Conservation (phyloP, 2,113 vertebrate species). For the Lagenorhynchus albirostris region DNA sequence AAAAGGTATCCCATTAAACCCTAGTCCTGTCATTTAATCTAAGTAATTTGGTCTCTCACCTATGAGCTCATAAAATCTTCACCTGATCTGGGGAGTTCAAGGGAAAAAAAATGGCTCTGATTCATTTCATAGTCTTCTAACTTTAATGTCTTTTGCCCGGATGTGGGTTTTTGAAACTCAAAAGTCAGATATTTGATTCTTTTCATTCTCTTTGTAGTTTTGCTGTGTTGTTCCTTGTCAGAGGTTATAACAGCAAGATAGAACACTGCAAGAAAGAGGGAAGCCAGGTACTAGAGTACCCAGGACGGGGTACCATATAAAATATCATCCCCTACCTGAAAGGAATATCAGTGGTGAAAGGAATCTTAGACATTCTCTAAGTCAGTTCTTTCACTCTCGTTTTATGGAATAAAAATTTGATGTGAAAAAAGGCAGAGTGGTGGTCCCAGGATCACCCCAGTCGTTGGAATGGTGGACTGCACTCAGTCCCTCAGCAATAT, state of each 20-base stretch:
- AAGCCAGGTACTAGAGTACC: not conserved
- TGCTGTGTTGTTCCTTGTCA: not conserved
- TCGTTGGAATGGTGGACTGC: fast-evolving
- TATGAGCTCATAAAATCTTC: not conserved
- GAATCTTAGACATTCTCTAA: not conserved
- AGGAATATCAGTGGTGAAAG: not conserved
- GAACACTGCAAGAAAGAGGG: not conserved
- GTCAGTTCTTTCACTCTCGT: not conserved
- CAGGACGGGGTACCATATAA: not conserved
- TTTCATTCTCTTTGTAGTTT: not conserved
- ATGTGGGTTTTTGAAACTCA: not conserved
- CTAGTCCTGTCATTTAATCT: not conserved
- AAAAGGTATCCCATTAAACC: not conserved
- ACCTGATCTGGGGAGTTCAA: not conserved
- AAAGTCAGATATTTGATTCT: not conserved
- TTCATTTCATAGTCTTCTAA: not conserved
- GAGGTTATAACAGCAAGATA: not conserved
- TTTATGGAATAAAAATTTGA: not conserved
- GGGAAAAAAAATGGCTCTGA: not conserved
- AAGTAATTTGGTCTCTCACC: not conserved
- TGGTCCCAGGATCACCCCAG: not conserved
- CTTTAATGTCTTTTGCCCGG: not conserved
- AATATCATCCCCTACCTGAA: not conserved
- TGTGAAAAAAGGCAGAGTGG: not conserved
- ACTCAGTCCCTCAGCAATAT: not conserved